Percentiles rank a stretch among this genome's conserved stretches.
Evolutionary conservation across 2,797 vertebrate species (phyloP).

Genomic region (Centropyge bicolor): DNA sequence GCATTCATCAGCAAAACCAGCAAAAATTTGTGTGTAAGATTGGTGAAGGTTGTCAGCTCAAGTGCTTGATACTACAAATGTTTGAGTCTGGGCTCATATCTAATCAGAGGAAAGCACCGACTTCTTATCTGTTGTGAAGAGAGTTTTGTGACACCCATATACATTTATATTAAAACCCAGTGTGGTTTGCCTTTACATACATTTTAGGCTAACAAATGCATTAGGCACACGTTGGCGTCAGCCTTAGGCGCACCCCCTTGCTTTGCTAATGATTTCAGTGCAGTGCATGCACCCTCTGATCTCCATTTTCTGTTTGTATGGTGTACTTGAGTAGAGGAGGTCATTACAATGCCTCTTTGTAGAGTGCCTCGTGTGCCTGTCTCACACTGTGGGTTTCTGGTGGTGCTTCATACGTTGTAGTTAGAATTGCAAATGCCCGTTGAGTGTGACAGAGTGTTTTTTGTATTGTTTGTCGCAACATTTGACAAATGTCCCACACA

Average conservation of each 20-base stretch:
- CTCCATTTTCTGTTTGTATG: slow-evolving; percentile 72
- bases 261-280: slow-evolving; percentile 56
- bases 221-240: slow-evolving; percentile 11
- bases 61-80: slow-evolving; percentile 25
- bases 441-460: slow-evolving; percentile 77
- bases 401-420: slow-evolving; percentile 72
- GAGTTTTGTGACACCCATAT: slow-evolving; percentile 39
- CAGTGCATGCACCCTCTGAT: slow-evolving; percentile 67
- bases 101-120: slow-evolving; percentile 45
- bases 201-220: slow-evolving; percentile 20
- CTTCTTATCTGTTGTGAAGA: slow-evolving; percentile 56
- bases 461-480: slow-evolving; percentile 74
- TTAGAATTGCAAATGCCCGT: slow-evolving; percentile 83
- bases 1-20: slow-evolving; percentile 19
- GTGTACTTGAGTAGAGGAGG: slow-evolving; percentile 64
- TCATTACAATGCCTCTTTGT: slow-evolving; percentile 82
- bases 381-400: slow-evolving; percentile 78
- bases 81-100: slow-evolving; percentile 47
- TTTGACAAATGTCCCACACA: slow-evolving; percentile 72
- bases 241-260: slow-evolving; percentile 8
- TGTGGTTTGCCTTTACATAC: not conserved
- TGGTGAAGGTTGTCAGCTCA: slow-evolving; percentile 46
- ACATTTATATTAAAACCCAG: slow-evolving; percentile 37
- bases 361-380: slow-evolving; percentile 62
- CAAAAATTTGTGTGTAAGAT: slow-evolving; percentile 36